Evolutionary conservation across 2,888 invertebrate species (phyloP).

Genomic region (Maniola hyperantus): DNA sequence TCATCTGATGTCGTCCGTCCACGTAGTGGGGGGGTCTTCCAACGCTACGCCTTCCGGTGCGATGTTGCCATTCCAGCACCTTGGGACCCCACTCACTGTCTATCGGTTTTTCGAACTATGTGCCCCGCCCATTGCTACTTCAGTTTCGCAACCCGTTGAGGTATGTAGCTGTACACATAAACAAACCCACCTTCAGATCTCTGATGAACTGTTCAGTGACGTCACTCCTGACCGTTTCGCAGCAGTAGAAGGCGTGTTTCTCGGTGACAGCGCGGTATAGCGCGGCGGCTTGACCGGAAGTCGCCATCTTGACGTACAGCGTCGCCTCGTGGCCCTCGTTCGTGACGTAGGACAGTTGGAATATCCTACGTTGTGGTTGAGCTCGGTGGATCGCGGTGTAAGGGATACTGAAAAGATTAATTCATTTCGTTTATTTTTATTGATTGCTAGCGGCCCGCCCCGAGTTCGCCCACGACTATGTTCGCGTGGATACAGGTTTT

Average conservation of each 20-base stretch:
- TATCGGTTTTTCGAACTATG: no score
- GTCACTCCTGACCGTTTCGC: constrained; percentile 93
- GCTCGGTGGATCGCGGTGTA: constrained; percentile 92
- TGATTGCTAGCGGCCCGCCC: no score
- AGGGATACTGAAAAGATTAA: constrained; percentile 84
- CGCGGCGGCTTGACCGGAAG: constrained; percentile 91
- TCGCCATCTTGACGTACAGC: constrained; percentile 90
- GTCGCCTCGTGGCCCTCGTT: constrained; percentile 86
- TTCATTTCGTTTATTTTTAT: neutral
- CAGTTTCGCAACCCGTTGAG: no score
- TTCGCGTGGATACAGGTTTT: no score
- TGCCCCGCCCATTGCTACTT: no score
- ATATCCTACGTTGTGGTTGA: constrained; percentile 87
- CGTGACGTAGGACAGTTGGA: constrained; percentile 88
- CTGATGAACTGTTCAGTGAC: constrained; percentile 95
- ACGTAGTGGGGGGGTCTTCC: no score
- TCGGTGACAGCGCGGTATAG: constrained; percentile 94
- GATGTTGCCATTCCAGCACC: no score
- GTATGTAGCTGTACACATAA: neutral
- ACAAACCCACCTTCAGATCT: constrained; percentile 87
- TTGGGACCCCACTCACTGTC: no score
- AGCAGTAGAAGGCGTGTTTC: constrained; percentile 96
- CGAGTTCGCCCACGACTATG: no score
- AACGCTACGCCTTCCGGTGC: no score
- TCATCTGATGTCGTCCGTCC: no score